These are phyloP conservation scores for Propithecus coquereli DNA, from an alignment of 2,113 vertebrate genomes.

Conservation along the genomic window DNA sequence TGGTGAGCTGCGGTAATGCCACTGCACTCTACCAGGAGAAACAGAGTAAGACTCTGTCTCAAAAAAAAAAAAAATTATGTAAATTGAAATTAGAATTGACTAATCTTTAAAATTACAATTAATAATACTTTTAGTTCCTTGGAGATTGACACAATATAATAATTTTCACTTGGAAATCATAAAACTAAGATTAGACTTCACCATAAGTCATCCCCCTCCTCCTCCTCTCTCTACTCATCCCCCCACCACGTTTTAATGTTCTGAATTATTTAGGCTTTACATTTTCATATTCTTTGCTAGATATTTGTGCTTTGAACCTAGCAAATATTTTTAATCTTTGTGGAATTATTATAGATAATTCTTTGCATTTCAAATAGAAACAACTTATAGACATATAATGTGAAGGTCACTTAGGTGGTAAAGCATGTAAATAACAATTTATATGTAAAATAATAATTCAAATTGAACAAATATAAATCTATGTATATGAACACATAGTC, in stretches of 20 bases:
- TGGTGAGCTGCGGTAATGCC: too few relatives aligned
- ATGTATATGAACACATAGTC: slow-evolving; percentile 77
- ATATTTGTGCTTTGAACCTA: slow-evolving; percentile 27
- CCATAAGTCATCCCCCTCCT: neutral
- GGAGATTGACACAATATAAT: neutral
- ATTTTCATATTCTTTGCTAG: slow-evolving; percentile 26
- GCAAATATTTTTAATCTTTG: slow-evolving; percentile 49
- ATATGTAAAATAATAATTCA: slow-evolving; percentile 74
- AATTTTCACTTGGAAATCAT: neutral
- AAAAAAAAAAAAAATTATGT: neutral
- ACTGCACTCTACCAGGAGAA: too few relatives aligned
- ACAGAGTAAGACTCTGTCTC: too few relatives aligned
- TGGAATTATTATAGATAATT: slow-evolving; percentile 64
- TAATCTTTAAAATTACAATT: slow-evolving; percentile 22
- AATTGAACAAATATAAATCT: slow-evolving; percentile 81
- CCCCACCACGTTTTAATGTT: neutral
- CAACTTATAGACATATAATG: slow-evolving; percentile 34
- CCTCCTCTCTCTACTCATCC: neutral
- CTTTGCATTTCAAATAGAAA: slow-evolving; percentile 66
- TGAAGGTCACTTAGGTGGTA: slow-evolving; percentile 53
- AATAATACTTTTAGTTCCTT: slow-evolving; percentile 20
- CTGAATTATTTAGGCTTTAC: neutral
- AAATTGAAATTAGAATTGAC: slow-evolving; percentile 28
- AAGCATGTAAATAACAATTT: slow-evolving; percentile 52
- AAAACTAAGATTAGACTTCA: neutral